Evolutionary conservation across 2,113 vertebrate genomes (phyloP), one percentile per base, ranked within the genome.

Genomic region (Bambusicola thoracicus): DNA sequence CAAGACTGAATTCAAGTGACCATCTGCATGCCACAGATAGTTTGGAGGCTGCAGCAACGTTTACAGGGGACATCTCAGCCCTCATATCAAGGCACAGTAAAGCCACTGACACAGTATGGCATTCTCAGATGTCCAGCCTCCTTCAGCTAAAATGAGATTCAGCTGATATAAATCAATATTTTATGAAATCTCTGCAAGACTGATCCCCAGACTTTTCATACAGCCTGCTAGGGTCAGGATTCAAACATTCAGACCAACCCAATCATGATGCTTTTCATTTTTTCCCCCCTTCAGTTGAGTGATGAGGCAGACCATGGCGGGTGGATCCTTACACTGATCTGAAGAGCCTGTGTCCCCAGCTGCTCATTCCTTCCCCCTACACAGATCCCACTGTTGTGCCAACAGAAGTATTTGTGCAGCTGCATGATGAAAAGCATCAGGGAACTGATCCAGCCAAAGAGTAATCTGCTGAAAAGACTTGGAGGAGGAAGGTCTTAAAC

Each of bases 371-470:
- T 89, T 75, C 49, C 85, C 81, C 93, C 88, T 93, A 74, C 68
- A 46, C 55, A 88, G 82, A 43, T 95, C 79, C 63, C 56, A 75
- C 68, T 83, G 87, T 80, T 91, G 85, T 77, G 80, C 85, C 92
- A 93, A 93, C 79, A 83, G 75, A 93, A 90, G 55, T 63, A 81
- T 92, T 95, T 93, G 65, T 68, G 80, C 92, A 96, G 90, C 94
- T 95, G 85, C 6, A 1, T 30, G 51, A 90, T 70, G 85, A 96
- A 96, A 94, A 93, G 80, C 85, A 93, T 75, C 85, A 76, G 75
- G 93, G 75, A 95, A 94, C 48, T 62, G 85, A 95, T 92, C 81
- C 87, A 94, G 90, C 46, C 56, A 58, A 82, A 93, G 68, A 88
- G 65, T 63, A 93, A 88, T 70, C 90, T 93, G 88, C 61, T 92